Conservation (phyloP, 2,888 invertebrate species). For the Cosmorhoe ocellata region DNA sequence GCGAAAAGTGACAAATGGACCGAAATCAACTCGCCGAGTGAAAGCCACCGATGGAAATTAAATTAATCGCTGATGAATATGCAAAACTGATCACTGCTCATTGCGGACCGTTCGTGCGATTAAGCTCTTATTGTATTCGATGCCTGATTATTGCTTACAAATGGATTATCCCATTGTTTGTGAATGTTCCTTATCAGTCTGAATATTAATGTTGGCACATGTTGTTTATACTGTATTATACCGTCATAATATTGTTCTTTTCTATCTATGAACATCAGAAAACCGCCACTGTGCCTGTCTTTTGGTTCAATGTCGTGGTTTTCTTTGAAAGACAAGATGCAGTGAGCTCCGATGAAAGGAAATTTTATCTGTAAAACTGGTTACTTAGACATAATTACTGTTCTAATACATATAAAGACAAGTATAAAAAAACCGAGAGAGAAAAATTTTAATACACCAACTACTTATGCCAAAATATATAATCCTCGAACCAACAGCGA, state of each 20-base stretch:
- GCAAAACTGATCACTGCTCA: slow-evolving; percentile 46
- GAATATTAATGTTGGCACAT: slow-evolving; percentile 4
- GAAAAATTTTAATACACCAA: no score
- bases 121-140: slow-evolving; percentile 60
- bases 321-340: background rate
- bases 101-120: slow-evolving; percentile 49
- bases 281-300: background rate
- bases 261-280: background rate
- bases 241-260: background rate
- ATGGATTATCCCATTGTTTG: slow-evolving; percentile 34
- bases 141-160: slow-evolving; percentile 52
- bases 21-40: slow-evolving; percentile 68
- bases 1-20: slow-evolving; percentile 72
- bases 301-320: slow-evolving; percentile 8
- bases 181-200: slow-evolving; percentile 13
- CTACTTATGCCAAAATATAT: no score
- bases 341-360: background rate
- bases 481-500: background rate
- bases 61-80: slow-evolving; percentile 76
- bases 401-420: no score
- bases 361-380: no score
- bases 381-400: no score
- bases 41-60: slow-evolving; percentile 69
- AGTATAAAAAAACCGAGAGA: no score
- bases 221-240: no score